Percentiles rank a stretch among this genome's conserved stretches.
These are phyloP conservation scores for Herminia tarsipennalis DNA, from an alignment of 2,888 invertebrate genomes.

Conservation along the genomic window DNA sequence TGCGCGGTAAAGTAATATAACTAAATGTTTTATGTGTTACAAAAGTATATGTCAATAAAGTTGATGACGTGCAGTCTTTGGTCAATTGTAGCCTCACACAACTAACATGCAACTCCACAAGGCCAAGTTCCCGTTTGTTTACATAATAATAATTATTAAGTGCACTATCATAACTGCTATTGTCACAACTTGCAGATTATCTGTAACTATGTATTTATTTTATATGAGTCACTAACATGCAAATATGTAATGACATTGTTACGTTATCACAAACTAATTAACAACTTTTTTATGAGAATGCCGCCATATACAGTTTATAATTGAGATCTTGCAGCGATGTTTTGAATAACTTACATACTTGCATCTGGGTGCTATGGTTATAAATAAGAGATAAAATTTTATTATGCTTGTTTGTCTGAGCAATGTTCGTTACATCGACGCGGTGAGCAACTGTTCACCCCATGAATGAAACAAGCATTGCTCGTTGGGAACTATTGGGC, in stretches of 20 bases:
- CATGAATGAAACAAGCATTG: conserved; percentile 65
- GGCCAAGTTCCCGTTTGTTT: conserved; percentile 84
- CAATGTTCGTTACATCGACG: conserved; percentile 64
- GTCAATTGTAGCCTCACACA: conserved; percentile 80
- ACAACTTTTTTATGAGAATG: conserved; percentile 75
- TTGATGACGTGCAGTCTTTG: conserved; percentile 83
- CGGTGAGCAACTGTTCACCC: conserved; percentile 11
- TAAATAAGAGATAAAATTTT: conserved; percentile 80
- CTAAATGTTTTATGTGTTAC: conserved; percentile 35
- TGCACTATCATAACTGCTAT: conserved; percentile 84
- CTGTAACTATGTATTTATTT: conserved; percentile 85
- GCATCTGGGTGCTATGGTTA: conserved; percentile 86
- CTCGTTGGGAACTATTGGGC: conserved; percentile 85
- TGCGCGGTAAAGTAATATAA: conserved; percentile 56
- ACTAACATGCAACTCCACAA: conserved; percentile 86
- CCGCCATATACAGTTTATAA: conserved; percentile 68
- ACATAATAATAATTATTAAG: conserved; percentile 77
- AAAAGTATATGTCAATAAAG: conserved; percentile 71
- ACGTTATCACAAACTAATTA: conserved; percentile 77
- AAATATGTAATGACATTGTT: conserved; percentile 82
- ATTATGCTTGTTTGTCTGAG: conserved; percentile 82
- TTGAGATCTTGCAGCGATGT: conserved; percentile 67
- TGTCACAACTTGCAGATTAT: conserved; percentile 82
- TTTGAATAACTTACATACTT: conserved; percentile 83
- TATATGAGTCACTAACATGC: conserved; percentile 86